These are phyloP conservation scores for Macropus fuliginosus DNA, from an alignment of 2,797 vertebrate genomes.

Conservation along the genomic window DNA sequence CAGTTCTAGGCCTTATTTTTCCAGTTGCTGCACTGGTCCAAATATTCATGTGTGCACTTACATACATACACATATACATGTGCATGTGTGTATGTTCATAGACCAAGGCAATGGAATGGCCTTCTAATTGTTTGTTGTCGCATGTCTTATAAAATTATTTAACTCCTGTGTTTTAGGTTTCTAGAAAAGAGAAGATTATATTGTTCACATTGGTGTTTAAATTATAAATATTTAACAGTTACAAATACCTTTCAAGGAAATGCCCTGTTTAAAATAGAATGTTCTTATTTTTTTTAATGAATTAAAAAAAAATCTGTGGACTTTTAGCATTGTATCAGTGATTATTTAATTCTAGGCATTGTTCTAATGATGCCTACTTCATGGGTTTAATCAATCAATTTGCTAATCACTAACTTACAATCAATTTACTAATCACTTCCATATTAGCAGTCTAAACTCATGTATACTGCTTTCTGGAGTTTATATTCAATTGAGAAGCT, in stretches of 20 bases:
- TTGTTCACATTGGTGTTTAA: not conserved
- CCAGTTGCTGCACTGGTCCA: not conserved
- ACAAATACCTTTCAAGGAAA: constrained; percentile 33
- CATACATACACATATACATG: not conserved
- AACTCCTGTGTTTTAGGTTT: not conserved
- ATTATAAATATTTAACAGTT: not conserved
- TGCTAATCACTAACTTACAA: not conserved
- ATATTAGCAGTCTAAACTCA: not conserved
- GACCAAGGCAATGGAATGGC: not conserved
- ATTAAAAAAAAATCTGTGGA: not conserved
- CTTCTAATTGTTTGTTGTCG: not conserved
- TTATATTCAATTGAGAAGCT: not conserved
- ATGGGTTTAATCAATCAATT: not conserved
- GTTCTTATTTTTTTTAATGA: not conserved
- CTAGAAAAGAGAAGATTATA: not conserved
- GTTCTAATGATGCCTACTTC: not conserved
- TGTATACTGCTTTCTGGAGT: not conserved
- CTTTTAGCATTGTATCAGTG: not conserved
- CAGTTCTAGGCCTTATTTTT: not conserved
- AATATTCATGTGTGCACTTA: not conserved
- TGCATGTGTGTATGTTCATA: not conserved
- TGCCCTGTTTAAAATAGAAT: constrained; percentile 17
- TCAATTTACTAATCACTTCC: not conserved
- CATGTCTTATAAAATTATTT: not conserved
- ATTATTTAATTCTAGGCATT: not conserved